phyloP scores from a whole-genome alignment of 2,888 invertebrate species.

The Microctonus hyperodae region DNA sequence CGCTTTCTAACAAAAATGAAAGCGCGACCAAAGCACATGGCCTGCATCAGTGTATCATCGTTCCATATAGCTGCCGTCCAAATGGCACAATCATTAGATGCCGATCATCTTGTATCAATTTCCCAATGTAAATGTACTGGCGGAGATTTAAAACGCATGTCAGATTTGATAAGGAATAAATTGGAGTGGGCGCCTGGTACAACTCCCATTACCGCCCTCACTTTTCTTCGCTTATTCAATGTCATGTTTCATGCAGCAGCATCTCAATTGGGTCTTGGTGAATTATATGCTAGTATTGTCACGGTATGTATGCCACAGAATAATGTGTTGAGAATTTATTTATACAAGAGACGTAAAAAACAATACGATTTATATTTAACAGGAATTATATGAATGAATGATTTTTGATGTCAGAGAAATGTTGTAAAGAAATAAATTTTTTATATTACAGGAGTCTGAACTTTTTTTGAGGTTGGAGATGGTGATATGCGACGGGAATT shows the following conservation, averaged over 20 bases:
- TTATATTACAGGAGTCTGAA: conserved; percentile 66
- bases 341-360: conserved; percentile 4
- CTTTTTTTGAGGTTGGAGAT: conserved; percentile 77
- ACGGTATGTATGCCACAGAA: conserved; percentile 61
- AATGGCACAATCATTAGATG: conserved; percentile 68
- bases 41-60: conserved; percentile 86
- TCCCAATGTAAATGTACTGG: conserved; percentile 84
- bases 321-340: too few relatives aligned
- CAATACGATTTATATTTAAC: too few relatives aligned
- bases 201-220: conserved; percentile 70
- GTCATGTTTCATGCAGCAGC: conserved; percentile 69
- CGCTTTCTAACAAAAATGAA: conserved; percentile 86
- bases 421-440: neutral
- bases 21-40: conserved; percentile 81
- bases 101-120: conserved; percentile 73
- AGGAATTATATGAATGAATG: too few relatives aligned
- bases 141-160: conserved; percentile 87
- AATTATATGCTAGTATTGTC: conserved; percentile 66
- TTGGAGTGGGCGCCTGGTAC: conserved; percentile 71
- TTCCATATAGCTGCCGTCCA: conserved; percentile 83
- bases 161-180: conserved; percentile 80
- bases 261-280: conserved; percentile 65
- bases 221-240: conserved; percentile 75
- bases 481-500: conserved; percentile 76
- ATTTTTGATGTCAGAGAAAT: too few relatives aligned